phyloP scores from a whole-genome alignment of 2,888 invertebrate genomes.

The Blera fallax region DNA sequence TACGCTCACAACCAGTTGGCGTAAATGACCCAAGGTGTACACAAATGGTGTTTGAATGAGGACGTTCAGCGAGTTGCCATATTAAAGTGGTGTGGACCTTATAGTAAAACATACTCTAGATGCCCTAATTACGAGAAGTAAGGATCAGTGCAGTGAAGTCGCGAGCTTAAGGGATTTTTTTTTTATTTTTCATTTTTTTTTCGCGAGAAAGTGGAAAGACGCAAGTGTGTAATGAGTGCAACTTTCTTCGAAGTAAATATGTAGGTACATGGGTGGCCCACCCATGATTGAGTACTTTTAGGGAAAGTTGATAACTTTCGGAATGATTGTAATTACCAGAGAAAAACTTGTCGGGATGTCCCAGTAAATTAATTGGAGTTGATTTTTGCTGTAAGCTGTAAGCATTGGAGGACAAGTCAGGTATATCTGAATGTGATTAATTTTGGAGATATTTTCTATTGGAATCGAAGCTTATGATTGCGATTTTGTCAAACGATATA shows the following conservation, averaged over 20 bases:
- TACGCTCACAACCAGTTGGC: constrained; percentile 57
- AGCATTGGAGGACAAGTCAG: neutral
- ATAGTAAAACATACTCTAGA: constrained; percentile 16
- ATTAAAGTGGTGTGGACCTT: constrained; percentile 15
- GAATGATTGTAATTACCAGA: neutral
- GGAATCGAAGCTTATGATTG: too few species aligned
- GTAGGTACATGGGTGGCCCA: neutral
- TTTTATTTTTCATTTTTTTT: too few species aligned
- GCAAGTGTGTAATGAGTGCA: constrained; percentile 44
- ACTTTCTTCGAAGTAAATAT: constrained; percentile 27
- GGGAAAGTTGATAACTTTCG: neutral
- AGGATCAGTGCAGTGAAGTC: constrained; percentile 12
- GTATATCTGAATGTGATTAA: too few species aligned
- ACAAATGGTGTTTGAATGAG: constrained; percentile 43
- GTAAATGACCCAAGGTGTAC: constrained; percentile 51
- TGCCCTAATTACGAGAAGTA: constrained; percentile 42
- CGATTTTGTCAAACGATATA: too few species aligned
- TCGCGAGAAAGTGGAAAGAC: constrained; percentile 32
- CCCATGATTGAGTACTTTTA: neutral
- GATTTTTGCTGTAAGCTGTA: neutral
- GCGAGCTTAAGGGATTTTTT: constrained; percentile 3
- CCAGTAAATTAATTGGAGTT: neutral
- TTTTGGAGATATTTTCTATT: too few species aligned
- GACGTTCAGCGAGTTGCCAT: constrained; percentile 28
- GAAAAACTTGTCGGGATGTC: neutral